Evolutionary conservation across 2,113 vertebrate species (phyloP), one percentile per base, ranked within the genome.

Genomic region (Calidris pygmaea): DNA sequence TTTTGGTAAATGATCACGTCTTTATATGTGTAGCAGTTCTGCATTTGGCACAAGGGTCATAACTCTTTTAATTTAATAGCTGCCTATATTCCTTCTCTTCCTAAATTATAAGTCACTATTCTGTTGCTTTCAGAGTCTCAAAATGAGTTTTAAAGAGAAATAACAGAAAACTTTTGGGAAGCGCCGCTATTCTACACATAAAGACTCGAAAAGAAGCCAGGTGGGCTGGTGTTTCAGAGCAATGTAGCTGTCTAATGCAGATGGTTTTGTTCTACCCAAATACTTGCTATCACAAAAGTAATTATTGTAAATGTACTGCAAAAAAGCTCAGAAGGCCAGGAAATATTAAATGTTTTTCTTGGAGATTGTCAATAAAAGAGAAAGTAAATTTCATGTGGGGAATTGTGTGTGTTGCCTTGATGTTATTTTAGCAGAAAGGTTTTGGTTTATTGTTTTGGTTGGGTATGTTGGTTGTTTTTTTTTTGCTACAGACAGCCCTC

Each of bases 121-220:
- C 30, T 85, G 23, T 86, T 91, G n/a, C 53, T 76, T 70, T 81
- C 39, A 60, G 30, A 58, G 48, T 73, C 75, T 95, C 63, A 88
- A 88, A 90, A 29, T 48, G 80, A 62, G 20, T 88, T 93, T 68
- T 60, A 80, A 62, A 93, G 75, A 85, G 71, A 92, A 92, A 62
- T 76, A 83, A 39, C 27, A 66, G 37, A 90, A 63, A 79, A 78
- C 34, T 85, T 83, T 10, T 6, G 7, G 7, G n/a, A 66, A 85
- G 55, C 1, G 1, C 41, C 63, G 37, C 56, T 93, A 15, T 78
- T 89, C 41, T 16, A 18, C 26, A 35, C 27, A 6, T 50, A 71
- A 88, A 70, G 37, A 76, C 68, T 68, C 45, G 43, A 35, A 83
- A 89, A 75, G 41, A 68, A 89, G 35, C 41, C n/a, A 45, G 10